A percentile compares a stretch with the other conserved stretches of the same genome.
Conservation (phyloP, 2,888 invertebrate genomes). For the Julus scandinavius region DNA sequence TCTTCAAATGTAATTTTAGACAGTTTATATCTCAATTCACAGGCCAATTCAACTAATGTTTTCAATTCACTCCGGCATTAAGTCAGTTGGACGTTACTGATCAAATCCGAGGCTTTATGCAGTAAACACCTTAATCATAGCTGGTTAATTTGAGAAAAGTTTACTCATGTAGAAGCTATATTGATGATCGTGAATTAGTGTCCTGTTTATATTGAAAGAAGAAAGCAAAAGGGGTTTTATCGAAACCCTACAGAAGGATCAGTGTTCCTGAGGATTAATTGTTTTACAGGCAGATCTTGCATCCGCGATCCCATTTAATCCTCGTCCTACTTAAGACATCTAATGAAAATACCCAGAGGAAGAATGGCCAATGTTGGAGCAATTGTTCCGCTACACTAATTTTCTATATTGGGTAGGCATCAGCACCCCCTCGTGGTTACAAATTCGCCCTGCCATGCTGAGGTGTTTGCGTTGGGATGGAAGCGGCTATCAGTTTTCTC, state of each 20-base stretch:
- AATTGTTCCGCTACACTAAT: constrained; percentile 43
- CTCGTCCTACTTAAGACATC: constrained; percentile 48
- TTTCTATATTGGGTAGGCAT: constrained; percentile 40
- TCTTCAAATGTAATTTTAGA: too few species aligned
- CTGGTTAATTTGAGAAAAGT: constrained; percentile 39
- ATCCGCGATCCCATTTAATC: constrained; percentile 52
- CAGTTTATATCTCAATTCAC: neutral
- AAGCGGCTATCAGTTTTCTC: constrained; percentile 31
- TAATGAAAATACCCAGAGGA: constrained; percentile 51
- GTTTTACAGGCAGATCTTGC: constrained; percentile 48
- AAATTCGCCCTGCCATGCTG: neutral
- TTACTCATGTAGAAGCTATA: constrained; percentile 45
- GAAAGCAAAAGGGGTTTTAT: neutral
- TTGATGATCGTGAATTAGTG: neutral
- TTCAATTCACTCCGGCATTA: too few species aligned
- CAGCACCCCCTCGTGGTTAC: constrained; percentile 37
- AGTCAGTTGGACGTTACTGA: neutral
- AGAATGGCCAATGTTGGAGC: constrained; percentile 30
- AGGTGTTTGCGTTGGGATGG: neutral
- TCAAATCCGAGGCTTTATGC: neutral
- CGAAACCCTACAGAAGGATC: constrained; percentile 49
- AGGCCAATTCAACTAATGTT: neutral
- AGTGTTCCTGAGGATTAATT: constrained; percentile 52
- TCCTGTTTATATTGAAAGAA: constrained; percentile 7
- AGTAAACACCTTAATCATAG: neutral